Percentiles rank a stretch among this genome's conserved stretches.
Evolutionary conservation across 2,113 vertebrate species (phyloP).

Genomic region (Chionomys nivalis): DNA sequence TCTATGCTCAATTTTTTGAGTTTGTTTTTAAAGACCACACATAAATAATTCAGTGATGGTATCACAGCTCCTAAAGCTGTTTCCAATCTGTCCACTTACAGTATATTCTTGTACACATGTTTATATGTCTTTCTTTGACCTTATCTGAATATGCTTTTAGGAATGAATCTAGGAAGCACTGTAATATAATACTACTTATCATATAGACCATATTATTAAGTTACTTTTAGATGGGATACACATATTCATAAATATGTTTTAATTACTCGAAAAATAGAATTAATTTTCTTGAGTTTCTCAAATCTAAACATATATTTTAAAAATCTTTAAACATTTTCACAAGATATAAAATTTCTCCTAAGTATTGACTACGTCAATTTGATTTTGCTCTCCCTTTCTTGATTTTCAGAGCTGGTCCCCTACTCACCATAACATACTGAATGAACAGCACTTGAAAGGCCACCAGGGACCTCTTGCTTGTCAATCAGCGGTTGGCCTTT

Average conservation of each 20-base stretch:
- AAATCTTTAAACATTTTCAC: neutral
- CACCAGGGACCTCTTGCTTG: neutral
- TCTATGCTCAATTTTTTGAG: neutral
- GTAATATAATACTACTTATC: neutral
- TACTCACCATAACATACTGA: neutral
- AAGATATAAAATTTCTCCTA: neutral
- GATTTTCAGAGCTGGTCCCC: neutral
- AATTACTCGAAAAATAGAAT: neutral
- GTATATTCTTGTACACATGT: neutral
- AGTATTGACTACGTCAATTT: neutral
- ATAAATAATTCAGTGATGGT: neutral
- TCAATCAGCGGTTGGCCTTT: neutral
- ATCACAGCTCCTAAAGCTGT: neutral
- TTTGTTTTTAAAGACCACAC: neutral
- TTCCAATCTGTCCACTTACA: neutral
- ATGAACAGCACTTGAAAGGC: neutral
- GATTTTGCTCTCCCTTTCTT: neutral
- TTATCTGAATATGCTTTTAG: conserved; percentile 7
- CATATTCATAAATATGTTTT: neutral
- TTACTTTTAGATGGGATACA: neutral
- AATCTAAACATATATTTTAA: neutral
- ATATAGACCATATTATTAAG: neutral
- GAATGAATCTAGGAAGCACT: neutral
- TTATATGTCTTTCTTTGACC: neutral
- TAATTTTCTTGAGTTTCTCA: neutral